Evolutionary conservation across 2,888 invertebrate genomes (phyloP), one percentile per base, ranked within the genome.

Genomic region (Drosophila lacicola): DNA sequence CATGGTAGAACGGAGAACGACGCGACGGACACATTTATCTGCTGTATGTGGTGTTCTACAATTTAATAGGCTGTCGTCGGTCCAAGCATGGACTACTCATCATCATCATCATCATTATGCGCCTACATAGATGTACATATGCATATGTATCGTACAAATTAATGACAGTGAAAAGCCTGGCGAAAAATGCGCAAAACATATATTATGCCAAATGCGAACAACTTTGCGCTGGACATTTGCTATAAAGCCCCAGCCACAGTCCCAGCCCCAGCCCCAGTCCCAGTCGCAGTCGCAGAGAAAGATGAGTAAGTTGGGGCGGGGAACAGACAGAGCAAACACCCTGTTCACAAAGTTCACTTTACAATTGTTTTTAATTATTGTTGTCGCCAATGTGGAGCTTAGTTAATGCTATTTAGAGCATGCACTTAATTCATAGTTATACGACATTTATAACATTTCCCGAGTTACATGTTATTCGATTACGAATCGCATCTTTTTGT

Each of bases 311-410:
- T 25, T 14, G 17, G 19, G 17, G 17, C 13, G 17, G 19, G 50
- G 14, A 34, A 9, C n/a, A 2, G 11, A 44, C 36, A 17, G 13
- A 19, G 49, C 8, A 13, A 21, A 21, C 46, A 29, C 55, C 37
- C 36, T 58, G 33, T 42, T 46, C 25, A 53, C 42, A 69, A 36
- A 46, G 64, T 65, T 65, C 63, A 66, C 5, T 53, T 66, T 62
- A 44, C 74, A 80, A 86, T 80, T 82, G 72, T 17, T 65, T 69
- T 85, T 70, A 81, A 81, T 84, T 81, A 78, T 66, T 64, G 42
- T 61, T 60, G 53, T 36, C 14, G 34, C 21, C 14, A n/a, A 25
- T 45, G 44, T 17, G 46, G 34, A 17, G 54, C 58, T 55, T 66
- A 66, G 73, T 70, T 73, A 76, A 67, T 78, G 60, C 62, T 65